These are phyloP conservation scores for Alosa sapidissima DNA, from an alignment of 2,797 vertebrate species.

Conservation along the genomic window DNA sequence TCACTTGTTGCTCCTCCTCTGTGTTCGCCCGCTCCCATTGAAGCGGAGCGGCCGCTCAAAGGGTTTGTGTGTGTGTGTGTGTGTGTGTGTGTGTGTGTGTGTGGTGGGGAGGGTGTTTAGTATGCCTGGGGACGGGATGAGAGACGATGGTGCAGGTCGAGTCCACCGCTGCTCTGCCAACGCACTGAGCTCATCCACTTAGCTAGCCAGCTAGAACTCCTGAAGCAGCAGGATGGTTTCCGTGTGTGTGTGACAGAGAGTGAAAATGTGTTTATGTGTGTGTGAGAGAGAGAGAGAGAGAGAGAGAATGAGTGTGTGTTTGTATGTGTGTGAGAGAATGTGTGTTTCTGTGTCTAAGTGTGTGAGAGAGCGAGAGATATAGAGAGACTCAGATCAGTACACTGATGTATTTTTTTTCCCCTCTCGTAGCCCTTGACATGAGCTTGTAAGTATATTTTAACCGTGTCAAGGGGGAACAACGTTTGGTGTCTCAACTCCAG, in stretches of 20 bases:
- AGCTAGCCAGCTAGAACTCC: background rate
- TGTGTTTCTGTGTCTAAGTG: background rate
- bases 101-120: slow-evolving; percentile 33
- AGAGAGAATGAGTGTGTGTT: too few relatives aligned
- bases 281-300: too few relatives aligned
- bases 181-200: background rate
- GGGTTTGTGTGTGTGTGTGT: background rate
- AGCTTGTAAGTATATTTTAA: background rate
- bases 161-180: slow-evolving; percentile 40
- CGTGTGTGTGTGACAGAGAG: background rate
- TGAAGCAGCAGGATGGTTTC: background rate
- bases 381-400: background rate
- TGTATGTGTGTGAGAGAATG: background rate
- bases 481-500: background rate
- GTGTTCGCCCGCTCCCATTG: slow-evolving; percentile 29
- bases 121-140: slow-evolving; percentile 34
- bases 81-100: background rate
- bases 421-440: background rate
- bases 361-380: background rate
- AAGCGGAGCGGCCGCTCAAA: slow-evolving; percentile 36
- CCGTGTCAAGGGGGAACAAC: background rate
- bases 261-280: background rate
- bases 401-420: background rate
- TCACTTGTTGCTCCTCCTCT: background rate
- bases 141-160: slow-evolving; percentile 22